Evolutionary conservation across 1,140 invertebrate species (phyloP).

Genomic region (Radopholus similis): DNA sequence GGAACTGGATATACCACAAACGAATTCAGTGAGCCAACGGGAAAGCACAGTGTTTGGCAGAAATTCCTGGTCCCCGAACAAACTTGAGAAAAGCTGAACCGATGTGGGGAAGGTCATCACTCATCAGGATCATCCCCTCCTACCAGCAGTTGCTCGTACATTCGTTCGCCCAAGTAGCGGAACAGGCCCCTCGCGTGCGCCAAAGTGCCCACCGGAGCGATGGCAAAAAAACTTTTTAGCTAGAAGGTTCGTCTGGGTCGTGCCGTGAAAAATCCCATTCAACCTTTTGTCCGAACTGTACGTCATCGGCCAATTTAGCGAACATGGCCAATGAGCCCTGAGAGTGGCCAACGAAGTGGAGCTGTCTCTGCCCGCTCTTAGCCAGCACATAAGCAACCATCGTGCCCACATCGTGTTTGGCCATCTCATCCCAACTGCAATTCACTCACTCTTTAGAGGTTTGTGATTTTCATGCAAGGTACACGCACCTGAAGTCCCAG

Average conservation of each 20-base stretch:
- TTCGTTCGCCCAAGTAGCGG: slow-evolving; percentile 29
- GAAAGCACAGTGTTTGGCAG: slow-evolving; percentile 37
- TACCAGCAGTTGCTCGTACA: slow-evolving; percentile 27
- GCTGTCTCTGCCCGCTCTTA: slow-evolving; percentile 42
- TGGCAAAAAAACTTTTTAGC: slow-evolving; percentile 52
- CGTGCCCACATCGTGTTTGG: slow-evolving; percentile 70
- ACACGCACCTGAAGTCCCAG: slow-evolving; percentile 61
- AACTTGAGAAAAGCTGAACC: neutral
- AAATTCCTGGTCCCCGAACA: slow-evolving; percentile 39
- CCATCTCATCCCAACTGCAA: slow-evolving; percentile 74
- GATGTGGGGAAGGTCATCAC: too few relatives aligned
- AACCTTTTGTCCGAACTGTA: slow-evolving; percentile 38
- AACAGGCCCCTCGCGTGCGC: slow-evolving; percentile 45
- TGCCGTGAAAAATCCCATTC: too few relatives aligned
- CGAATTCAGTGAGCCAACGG: slow-evolving; percentile 20
- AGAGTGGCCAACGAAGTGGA: slow-evolving; percentile 64
- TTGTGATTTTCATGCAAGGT: too few relatives aligned
- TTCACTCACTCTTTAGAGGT: too few relatives aligned
- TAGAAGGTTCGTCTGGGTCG: too few relatives aligned
- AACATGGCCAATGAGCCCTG: slow-evolving; percentile 64
- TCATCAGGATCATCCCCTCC: too few relatives aligned
- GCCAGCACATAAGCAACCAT: slow-evolving; percentile 69
- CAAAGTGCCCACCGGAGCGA: slow-evolving; percentile 53
- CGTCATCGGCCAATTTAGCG: slow-evolving; percentile 52
- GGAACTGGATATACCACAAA: slow-evolving; percentile 28